Conservation (phyloP, 2,113 vertebrate species). For the Pedetes capensis region DNA sequence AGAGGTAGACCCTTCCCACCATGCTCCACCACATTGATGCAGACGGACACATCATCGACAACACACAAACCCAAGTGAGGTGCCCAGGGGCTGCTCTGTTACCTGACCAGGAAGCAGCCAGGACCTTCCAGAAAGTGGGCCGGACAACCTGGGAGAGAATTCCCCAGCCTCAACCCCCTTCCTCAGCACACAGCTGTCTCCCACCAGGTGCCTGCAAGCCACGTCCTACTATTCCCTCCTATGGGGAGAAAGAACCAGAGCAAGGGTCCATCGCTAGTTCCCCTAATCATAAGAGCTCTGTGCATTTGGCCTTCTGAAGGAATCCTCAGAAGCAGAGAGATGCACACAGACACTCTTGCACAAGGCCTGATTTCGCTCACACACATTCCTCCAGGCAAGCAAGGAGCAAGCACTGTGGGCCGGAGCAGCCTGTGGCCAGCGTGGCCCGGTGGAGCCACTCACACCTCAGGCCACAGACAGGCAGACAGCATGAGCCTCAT, state of each 20-base stretch:
- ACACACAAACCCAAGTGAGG: not conserved
- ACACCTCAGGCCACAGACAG: fast-evolving
- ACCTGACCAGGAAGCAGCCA: not conserved
- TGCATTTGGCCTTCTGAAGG: not conserved
- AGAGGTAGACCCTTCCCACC: not conserved
- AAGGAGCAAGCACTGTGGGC: not conserved
- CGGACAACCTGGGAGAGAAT: not conserved
- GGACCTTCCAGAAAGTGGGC: not conserved
- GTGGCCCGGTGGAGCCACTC: not conserved
- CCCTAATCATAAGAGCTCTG: not conserved
- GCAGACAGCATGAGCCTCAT: not conserved
- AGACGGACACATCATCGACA: not conserved
- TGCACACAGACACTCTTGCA: not conserved
- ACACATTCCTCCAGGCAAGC: not conserved
- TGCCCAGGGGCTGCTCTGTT: not conserved
- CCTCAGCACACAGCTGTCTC: not conserved
- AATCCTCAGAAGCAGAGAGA: not conserved
- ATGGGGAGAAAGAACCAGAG: not conserved
- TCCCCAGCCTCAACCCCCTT: not conserved
- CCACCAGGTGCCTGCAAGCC: not conserved
- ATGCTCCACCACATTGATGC: not conserved
- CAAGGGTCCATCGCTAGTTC: not conserved
- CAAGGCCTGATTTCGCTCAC: not conserved
- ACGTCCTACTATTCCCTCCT: not conserved
- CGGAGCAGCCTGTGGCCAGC: not conserved